Percentiles rank a stretch among this genome's conserved stretches.
These are phyloP conservation scores for Lacerta bilineata DNA, from an alignment of 2,797 vertebrate species.

Conservation along the genomic window DNA sequence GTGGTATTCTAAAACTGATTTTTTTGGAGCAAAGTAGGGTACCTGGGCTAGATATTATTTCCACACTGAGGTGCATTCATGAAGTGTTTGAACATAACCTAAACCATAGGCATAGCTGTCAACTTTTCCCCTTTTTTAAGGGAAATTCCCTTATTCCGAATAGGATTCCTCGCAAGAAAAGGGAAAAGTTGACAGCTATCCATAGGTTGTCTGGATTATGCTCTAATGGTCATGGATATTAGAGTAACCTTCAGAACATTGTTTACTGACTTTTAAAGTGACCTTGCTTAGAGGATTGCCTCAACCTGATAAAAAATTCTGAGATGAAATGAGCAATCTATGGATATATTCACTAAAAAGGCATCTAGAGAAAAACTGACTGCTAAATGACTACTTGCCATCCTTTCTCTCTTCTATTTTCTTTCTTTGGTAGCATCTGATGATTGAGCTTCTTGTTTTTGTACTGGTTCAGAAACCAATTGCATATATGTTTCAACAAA, in stretches of 20 bases:
- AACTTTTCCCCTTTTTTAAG: no score
- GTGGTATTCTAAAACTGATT: no score
- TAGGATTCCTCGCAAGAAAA: no score
- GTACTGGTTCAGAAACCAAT: no score
- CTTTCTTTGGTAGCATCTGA: no score
- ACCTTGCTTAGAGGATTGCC: neutral
- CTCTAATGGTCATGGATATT: neutral
- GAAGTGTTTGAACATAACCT: neutral
- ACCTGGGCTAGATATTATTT: neutral
- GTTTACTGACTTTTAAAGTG: neutral
- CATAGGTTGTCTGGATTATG: neutral
- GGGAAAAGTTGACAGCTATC: no score
- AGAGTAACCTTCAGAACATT: neutral
- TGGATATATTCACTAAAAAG: neutral
- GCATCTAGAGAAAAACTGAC: no score
- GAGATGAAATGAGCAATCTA: neutral
- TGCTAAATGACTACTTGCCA: neutral
- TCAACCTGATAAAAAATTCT: neutral
- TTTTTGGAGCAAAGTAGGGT: neutral
- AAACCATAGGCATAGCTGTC: no score
- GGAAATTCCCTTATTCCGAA: no score
- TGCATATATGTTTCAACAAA: neutral
- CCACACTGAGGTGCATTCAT: neutral
- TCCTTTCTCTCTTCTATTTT: no score
- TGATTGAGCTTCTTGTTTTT: no score